Evolutionary conservation across 2,888 invertebrate species (phyloP), one percentile per base, ranked within the genome.

Genomic region (Parnassius glacialis): DNA sequence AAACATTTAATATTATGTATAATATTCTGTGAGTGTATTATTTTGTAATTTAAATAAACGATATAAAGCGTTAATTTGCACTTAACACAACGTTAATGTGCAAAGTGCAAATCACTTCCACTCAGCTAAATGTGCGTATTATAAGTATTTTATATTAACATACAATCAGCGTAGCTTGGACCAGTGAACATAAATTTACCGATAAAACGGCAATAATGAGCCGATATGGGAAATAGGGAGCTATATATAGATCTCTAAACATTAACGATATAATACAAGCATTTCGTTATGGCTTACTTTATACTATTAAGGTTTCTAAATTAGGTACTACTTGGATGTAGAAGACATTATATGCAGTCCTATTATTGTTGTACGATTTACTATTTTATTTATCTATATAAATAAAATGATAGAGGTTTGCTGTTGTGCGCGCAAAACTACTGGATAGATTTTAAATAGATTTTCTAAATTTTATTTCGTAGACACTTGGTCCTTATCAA

Each of bases 21-120:
- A 12, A 45, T 45, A 45, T 45, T 2, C 45, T 12, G 7, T 3
- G 11, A 47, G 64, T 60, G 65, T 66, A 64, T 62, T 65, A 66
- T 66, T 66, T 66, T 68, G 68, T 68, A 59, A 66, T 66, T 65
- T 64, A 65, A 66, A 63, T 65, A 48, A 20, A 2, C 10, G 16
- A 50, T 51, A 51, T 44, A 52, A 51, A 51, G 16, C 10, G 10
- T 50, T 16, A 2, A 13, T 50, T 11, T 11, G 12, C 7, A 34
- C 7, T 34, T 34, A 34, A 34, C 7, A 34, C 5, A 34, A 34
- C 7, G 34, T 34, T 34, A 34, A 34, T 34, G 41, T 10, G 53
- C 43, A 13, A 48, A 45, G 13, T 44, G 59, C 52, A 34, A 59
- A 42, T 53, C 42, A 41, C 52, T 44, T 48, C 16, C 47, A 53